Percentiles rank a stretch among this genome's conserved stretches.
phyloP scores from a whole-genome alignment of 2,888 invertebrate genomes.

The Asteroscopus sphinx region DNA sequence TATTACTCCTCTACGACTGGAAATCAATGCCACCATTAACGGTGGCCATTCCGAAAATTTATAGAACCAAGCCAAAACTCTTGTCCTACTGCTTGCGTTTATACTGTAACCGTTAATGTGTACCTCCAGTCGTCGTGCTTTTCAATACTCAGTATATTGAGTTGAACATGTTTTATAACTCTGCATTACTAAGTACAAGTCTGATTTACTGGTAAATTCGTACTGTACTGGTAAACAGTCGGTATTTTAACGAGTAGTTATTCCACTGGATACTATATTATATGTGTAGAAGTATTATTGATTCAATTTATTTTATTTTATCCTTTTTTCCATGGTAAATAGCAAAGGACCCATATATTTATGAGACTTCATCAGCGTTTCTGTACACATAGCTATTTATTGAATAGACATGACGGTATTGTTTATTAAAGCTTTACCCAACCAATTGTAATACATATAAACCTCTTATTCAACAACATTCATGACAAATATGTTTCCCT shows the following conservation, averaged over 20 bases:
- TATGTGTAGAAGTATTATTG: no score
- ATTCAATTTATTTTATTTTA: no score
- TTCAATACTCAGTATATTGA: conserved; percentile 21
- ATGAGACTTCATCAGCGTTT: no score
- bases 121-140: conserved; percentile 3
- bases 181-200: conserved; percentile 18
- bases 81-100: conserved; percentile 1
- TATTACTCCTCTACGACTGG: no score
- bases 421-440: neutral
- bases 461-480: neutral
- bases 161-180: conserved; percentile 44
- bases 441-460: no score
- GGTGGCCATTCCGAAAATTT: neutral
- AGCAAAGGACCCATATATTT: neutral
- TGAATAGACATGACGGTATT: no score
- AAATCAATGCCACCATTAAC: no score
- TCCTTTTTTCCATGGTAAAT: no score
- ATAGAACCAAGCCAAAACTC: neutral
- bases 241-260: neutral
- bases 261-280: no score
- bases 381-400: no score
- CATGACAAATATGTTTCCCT: neutral
- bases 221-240: no score
- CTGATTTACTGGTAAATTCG: conserved; percentile 6
- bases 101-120: conserved; percentile 28